Evolutionary conservation across 2,888 invertebrate genomes (phyloP).

Genomic region (Trachelus troglodyta): DNA sequence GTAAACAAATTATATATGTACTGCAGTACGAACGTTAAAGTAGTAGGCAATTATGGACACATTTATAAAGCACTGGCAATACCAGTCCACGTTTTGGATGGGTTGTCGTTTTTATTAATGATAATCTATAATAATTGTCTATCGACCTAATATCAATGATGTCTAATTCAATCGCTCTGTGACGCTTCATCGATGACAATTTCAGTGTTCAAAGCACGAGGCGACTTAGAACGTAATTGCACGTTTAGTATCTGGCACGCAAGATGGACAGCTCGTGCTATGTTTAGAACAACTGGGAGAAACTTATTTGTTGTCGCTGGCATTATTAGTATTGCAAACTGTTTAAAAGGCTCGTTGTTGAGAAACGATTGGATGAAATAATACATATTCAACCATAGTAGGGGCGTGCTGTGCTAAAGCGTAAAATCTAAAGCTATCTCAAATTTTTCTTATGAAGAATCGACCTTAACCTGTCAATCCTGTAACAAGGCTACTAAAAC

Average conservation of each 20-base stretch:
- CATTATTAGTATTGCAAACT: background rate
- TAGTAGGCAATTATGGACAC: background rate
- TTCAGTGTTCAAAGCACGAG: background rate
- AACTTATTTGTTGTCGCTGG: constrained; percentile 20
- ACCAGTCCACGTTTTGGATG: background rate
- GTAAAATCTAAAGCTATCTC: background rate
- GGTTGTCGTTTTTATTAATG: background rate
- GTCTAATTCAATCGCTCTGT: background rate
- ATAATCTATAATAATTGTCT: background rate
- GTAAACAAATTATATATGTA: background rate
- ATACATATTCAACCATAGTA: background rate
- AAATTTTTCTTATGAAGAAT: background rate
- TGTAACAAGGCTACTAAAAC: too few relatives aligned
- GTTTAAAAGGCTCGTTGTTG: background rate
- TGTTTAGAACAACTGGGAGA: constrained; percentile 35
- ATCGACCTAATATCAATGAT: background rate
- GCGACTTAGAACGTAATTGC: constrained; percentile 24
- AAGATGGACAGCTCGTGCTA: constrained; percentile 32
- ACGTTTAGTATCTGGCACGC: constrained; percentile 28
- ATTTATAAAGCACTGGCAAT: background rate
- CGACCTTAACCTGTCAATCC: background rate
- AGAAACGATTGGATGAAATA: background rate
- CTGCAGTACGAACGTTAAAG: too few relatives aligned
- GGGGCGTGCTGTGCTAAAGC: background rate
- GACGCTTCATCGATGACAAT: constrained; percentile 17